phyloP scores from a whole-genome alignment of 2,113 vertebrate species.

The Cervus canadensis region DNA sequence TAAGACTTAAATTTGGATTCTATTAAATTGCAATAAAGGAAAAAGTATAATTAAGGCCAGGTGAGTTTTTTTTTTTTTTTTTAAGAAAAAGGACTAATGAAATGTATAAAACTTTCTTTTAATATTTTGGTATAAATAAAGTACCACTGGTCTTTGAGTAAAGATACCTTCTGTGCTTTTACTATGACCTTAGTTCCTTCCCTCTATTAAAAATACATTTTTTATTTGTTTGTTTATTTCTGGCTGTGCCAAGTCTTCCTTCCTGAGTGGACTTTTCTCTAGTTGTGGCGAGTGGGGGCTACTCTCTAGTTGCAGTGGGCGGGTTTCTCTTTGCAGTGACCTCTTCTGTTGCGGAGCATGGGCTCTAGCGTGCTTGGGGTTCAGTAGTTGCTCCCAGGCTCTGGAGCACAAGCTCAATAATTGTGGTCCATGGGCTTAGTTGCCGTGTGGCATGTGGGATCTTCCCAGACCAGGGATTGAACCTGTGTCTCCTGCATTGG shows the following conservation, averaged over 20 bases:
- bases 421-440: accelerated
- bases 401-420: not conserved
- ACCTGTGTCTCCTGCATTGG: not conserved
- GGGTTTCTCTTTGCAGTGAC: not conserved
- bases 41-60: not conserved
- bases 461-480: not conserved
- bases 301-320: not conserved
- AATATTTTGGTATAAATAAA: not conserved
- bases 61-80: not conserved
- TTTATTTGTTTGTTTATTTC: not conserved
- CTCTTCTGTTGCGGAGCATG: not conserved
- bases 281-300: not conserved
- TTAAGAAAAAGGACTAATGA: not conserved
- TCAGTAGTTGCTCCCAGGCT: not conserved
- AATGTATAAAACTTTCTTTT: not conserved
- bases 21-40: not conserved
- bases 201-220: not conserved
- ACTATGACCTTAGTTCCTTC: not conserved
- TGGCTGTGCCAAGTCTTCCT: not conserved
- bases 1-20: not conserved
- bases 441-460: not conserved
- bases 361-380: not conserved
- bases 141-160: not conserved
- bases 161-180: not conserved
- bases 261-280: not conserved